Evolutionary conservation across 2,888 invertebrate genomes (phyloP), one percentile per base, ranked within the genome.

Genomic region (Sesia bembeciformis): DNA sequence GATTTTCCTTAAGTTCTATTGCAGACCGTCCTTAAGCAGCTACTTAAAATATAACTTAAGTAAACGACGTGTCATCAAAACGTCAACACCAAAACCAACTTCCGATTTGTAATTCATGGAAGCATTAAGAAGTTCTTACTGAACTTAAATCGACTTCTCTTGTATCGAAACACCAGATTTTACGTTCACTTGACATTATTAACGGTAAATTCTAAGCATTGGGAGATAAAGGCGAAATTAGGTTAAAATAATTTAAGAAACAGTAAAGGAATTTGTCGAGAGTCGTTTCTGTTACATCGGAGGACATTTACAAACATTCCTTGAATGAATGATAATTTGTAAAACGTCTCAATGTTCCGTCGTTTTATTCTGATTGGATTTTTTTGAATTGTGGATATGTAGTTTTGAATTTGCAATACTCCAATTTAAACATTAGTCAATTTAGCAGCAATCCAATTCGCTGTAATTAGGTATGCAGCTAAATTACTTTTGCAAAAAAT

Each of bases 141-240:
- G 55, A 75, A 75, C 70, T 75, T 73, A 69, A 73, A 75, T 75
- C 72, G 72, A 68, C 73, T 75, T 75, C 67, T 60, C 74, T 71
- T 78, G 76, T 72, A 74, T 66, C 61, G 57, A 53, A 50, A 52
- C 40, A 54, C 62, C 65, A 67, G 66, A 59, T 58, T 68, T 62
- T 53, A 52, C 41, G 60, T 56, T 59, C 61, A 50, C 54, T 54
- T 52, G 40, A 38, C 23, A 42, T 55, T 39, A 51, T 40, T 7
- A 4, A 49, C 43, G 49, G 50, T 49, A 6, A 54, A 4, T 3
- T 40, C 23, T 46, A 54, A 42, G 0, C 7, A n/a, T 56, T n/a
- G 40, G 0, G 4, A 3, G 6, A 54, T 60, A 61, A 58, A 41
- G 52, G 6, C 40, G 23, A 23, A 4, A 53, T 52, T 54, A 39